Percentiles rank a stretch among this genome's conserved stretches.
Evolutionary conservation across 2,888 invertebrate species (phyloP).

Genomic region (Hipparchia sbordonii): DNA sequence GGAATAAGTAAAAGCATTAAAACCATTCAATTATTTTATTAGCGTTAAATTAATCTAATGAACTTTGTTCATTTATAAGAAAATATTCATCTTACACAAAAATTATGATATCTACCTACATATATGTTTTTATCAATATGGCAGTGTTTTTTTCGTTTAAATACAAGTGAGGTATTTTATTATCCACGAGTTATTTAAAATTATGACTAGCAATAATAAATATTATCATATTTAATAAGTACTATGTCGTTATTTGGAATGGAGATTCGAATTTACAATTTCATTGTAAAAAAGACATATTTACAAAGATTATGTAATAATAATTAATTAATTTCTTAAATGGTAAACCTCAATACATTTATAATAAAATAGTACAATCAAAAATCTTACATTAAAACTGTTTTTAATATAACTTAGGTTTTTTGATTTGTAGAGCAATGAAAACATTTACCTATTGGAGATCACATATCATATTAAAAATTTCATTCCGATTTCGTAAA

Average conservation of each 20-base stretch:
- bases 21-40: neutral
- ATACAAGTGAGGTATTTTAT: conserved; percentile 10
- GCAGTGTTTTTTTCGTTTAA: conserved; percentile 4
- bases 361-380: too few species aligned
- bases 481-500: neutral
- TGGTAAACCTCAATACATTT: too few species aligned
- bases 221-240: conserved; percentile 7
- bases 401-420: too few species aligned
- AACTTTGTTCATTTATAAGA: conserved; percentile 19
- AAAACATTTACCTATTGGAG: neutral
- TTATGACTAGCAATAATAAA: conserved; percentile 29
- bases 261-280: conserved; percentile 6
- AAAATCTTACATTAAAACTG: too few species aligned
- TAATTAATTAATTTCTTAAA: too few species aligned
- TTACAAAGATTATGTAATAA: neutral
- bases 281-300: neutral
- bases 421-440: too few species aligned
- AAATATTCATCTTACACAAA: neutral
- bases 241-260: conserved; percentile 11
- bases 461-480: neutral
- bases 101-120: neutral
- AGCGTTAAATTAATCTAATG: conserved; percentile 4
- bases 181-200: conserved; percentile 16
- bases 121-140: conserved; percentile 12
- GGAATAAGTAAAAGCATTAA: neutral